Base-by-base conservation (phyloP, 1,140 invertebrate species). In the Dendrolimus punctatus region DNA sequence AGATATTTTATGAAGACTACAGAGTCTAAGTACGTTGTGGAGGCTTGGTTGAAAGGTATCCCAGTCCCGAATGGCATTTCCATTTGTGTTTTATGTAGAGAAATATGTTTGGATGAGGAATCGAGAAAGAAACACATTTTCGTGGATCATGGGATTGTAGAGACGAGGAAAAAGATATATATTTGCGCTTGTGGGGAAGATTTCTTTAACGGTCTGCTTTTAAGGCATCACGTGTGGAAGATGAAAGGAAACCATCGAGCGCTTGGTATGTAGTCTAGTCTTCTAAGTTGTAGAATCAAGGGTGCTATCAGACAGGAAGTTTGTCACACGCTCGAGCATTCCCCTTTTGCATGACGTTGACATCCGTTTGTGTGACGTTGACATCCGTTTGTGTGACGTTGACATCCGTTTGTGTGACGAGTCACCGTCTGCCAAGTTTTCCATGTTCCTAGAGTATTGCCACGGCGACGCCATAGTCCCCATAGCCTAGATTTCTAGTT, bases 151-250 rank as follows among this genome's bases (percentile, higher is more conserved):
- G 6, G 8, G 0, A 9, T 41, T 4, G 23, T 43, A 0, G 8
- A 40, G n/a, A 8, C 9, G 1, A 23, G 8, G 5, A 48, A 40
- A n/a, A 50, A 52, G 8, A 46, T 4, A 2, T 44, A 76, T 10
- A 39, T 55, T 1, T 78, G 73, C 43, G 6, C 39, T 0, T 78
- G 75, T 37, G 73, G 73, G 0, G 63, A 74, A 39, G 47, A 49
- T 7, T 76, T 76, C 39, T 64, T 56, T 4, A 70, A 63, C 47
- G 71, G 64, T 23, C 52, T 78, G 0, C 46, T 78, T 5, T 53
- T 76, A 8, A 76, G 71, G 51, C 68, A 78, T 51, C 75, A 78
- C 49, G 37, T 68, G 4, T 74, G 76, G 45, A 72, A 72, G 36
- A 42, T 66, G 49, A 70, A 68, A 46, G 65, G 62, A 0, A 9